Percentiles rank a stretch among this genome's conserved stretches.
Evolutionary conservation across 2,888 invertebrate genomes (phyloP).

Genomic region (Parnassius glacialis): DNA sequence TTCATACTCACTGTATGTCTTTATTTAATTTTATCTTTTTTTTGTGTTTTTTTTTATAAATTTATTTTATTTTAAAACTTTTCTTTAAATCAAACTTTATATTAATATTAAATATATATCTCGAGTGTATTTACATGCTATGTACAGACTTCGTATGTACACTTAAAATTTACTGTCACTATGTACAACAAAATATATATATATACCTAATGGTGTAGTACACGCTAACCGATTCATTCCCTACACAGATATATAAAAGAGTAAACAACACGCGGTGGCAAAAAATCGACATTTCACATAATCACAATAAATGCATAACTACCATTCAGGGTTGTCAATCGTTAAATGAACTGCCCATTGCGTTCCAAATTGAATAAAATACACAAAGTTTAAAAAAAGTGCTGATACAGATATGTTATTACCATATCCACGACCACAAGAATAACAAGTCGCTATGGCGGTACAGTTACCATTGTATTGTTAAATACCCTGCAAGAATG

Average conservation of each 20-base stretch:
- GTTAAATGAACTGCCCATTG: no score
- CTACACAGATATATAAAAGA: conserved; percentile 47
- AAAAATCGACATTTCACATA: conserved; percentile 27
- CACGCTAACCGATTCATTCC: conserved; percentile 39
- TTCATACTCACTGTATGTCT: conserved; percentile 78
- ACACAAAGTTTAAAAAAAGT: no score
- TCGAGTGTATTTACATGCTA: conserved; percentile 72
- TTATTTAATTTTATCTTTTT: conserved; percentile 69
- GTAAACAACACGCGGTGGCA: conserved; percentile 30
- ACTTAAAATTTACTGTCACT: conserved; percentile 38
- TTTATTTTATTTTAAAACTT: conserved; percentile 73
- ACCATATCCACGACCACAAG: no score
- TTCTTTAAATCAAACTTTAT: conserved; percentile 73
- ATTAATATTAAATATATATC: conserved; percentile 75
- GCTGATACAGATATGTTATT: no score
- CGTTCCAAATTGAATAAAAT: no score
- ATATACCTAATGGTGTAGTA: conserved; percentile 29
- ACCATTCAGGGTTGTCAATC: no score
- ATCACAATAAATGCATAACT: no score
- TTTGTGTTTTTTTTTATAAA: conserved; percentile 65
- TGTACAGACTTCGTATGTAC: conserved; percentile 70
- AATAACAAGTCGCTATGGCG: no score
- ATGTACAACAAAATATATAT: conserved; percentile 37
- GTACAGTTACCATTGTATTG: no score
- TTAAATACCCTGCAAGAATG: no score